Base-by-base conservation (phyloP, 2,797 vertebrate genomes). In the Holocentrus rufus region DNA sequence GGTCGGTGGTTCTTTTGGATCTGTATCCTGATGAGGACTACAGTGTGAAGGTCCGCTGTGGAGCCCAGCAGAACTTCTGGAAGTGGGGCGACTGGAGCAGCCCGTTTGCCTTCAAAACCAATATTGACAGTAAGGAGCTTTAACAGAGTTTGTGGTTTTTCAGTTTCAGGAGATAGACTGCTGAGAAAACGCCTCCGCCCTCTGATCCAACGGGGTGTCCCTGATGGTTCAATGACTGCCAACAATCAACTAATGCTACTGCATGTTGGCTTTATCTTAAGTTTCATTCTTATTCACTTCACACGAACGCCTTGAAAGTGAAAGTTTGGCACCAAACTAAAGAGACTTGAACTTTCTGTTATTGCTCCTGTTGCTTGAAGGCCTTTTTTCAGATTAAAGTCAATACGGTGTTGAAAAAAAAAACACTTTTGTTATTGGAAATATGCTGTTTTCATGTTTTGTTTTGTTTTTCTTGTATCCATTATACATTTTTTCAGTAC, bases 51-150 rank as follows among this genome's bases (percentile, higher is more conserved):
- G 79, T 94, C 2, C 81, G 90, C 72, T 95, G 94, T 10, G 91
- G 90, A 56, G 83, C 90, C 10, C 86, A 90, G 75, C 71, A 80
- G 34, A 73, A 88, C 65, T 94, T 94, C 86, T 94, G 93, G 92
- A 92, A 90, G 55, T 95, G 94, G 94, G 92, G 94, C 34, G 64
- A 86, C 65, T 93, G 92, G 93, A 94, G 93, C 56, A 1, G 77
- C 39, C 1, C 50, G 6, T 46, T 76, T 65, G 22, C 36, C 39
- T 91, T 94, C 76, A 88, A 31, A 88, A 94, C 93, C 30, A 73
- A 57, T 7, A 84, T 76, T 23, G 77, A 88, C 73, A 70, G 94
- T 95, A 85, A 91, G 86, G 60, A 1, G 0, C 14, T 23, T 52
- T 31, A 31, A 20, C 11, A 39, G 27, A 34, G 55, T 50, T 54